Evolutionary conservation across 2,797 vertebrate genomes (phyloP), one percentile per base, ranked within the genome.

Genomic region (Protosalanx chinensis): DNA sequence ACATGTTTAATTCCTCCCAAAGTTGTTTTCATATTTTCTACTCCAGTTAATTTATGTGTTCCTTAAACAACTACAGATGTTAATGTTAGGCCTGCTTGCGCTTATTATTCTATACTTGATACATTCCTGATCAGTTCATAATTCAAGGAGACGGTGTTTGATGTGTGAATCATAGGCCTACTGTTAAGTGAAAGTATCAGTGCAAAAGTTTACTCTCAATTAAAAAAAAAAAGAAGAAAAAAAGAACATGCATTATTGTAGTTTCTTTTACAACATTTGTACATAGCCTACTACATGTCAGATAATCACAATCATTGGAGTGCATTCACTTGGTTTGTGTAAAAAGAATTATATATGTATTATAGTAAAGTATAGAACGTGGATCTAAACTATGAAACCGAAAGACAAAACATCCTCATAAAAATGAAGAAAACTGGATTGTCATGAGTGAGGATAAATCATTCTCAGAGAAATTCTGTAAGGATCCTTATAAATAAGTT

Each of bases 141-240:
- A 75, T 83, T 79, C 86, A 69, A 71, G 77, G 70, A 71, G 70
- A 49, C 23, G 49, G 59, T 46, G 75, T 85, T 82, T 88, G 82
- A 87, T 83, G 76, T 90, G 79, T 84, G 86, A 85, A 87, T 87
- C 88, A 82, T 89, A 58, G 56, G 56, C 56, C 56, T 58, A 84
- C 78, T 89, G 81, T 86, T 86, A 84, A 88, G 84, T 88, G 85
- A 84, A 89, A 85, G 84, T 85, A 76, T 89, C 83, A 88, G 84
- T 88, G 86, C 84, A 86, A 88, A 88, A 87, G 88, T 90, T 90
- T 90, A 88, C 88, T 84, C 86, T 86, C 78, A 89, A 90, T 90
- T 88, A 91, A 91, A 89, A 76, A 91, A 91, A 89, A 76, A 53
- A 27, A 27, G 23, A 27, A 27, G 23, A 89, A 91, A 91, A 89